A percentile compares a stretch with the other conserved stretches of the same genome.
Conservation (phyloP, 2,797 vertebrate species). For the Diglossa cyanea region DNA sequence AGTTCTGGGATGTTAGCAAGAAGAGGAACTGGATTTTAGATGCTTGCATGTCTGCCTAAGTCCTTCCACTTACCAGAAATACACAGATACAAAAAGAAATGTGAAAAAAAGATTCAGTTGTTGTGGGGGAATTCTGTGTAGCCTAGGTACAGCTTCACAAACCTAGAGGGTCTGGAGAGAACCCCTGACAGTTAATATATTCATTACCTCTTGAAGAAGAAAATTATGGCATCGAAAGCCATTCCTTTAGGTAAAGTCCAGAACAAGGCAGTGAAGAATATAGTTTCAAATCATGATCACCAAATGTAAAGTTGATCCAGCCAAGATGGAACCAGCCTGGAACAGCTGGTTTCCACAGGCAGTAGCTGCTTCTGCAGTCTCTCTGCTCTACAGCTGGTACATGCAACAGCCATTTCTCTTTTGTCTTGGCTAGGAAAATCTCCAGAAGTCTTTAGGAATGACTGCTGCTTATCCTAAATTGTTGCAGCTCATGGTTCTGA, state of each 20-base stretch:
- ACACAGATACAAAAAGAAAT: fast-evolving
- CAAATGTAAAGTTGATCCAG: not conserved
- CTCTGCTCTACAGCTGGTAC: not conserved
- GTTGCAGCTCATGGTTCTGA: not conserved
- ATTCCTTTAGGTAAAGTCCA: not conserved
- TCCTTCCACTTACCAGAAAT: not conserved
- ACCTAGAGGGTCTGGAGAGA: not conserved
- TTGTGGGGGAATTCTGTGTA: not conserved
- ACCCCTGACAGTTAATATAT: not conserved
- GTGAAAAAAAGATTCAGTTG: not conserved
- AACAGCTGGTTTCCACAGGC: not conserved
- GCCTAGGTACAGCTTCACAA: not conserved
- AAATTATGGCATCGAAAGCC: not conserved
- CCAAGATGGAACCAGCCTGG: not conserved
- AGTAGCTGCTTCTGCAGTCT: not conserved
- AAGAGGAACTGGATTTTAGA: not conserved
- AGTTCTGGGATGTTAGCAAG: not conserved
- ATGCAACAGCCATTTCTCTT: not conserved
- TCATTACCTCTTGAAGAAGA: not conserved
- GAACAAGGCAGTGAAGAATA: not conserved
- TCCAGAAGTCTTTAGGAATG: not conserved
- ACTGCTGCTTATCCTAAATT: not conserved
- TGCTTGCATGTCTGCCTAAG: not conserved
- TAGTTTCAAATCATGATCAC: not conserved
- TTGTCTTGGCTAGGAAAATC: not conserved